Evolutionary conservation across 2,888 invertebrate species (phyloP), one percentile per base, ranked within the genome.

Genomic region (Callyntrura guangdongensis): DNA sequence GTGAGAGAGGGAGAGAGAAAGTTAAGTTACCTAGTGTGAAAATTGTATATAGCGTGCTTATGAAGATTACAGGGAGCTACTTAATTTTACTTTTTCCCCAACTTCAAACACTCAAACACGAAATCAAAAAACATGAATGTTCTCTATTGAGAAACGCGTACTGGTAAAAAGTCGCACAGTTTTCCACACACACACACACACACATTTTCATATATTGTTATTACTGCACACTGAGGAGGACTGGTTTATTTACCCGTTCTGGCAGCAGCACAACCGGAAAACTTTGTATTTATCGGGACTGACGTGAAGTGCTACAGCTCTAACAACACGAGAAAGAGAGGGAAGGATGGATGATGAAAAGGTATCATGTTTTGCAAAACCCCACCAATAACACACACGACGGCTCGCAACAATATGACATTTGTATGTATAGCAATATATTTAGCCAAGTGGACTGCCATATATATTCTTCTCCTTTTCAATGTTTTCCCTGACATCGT

Each of bases 1-100:
- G n/a, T n/a, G n/a, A 59, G 79, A 56, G 59, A 27, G 59, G n/a
- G 56, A 25, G 36, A 69, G 56, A 87, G 87, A 56, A 59, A 89
- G 85, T 61, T 64, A 67, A 86, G 82, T 77, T 91, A 87, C 91
- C 91, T 87, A 91, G 91, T 91, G 91, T 91, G 91, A 91, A 91
- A 91, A 91, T 91, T 86, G 91, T 91, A 77, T 86, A 90, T 91
- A 91, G 91, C 87, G 87, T 91, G 91, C 83, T 91, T 91, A 83
- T 87, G 86, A 91, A 91, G 91, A 91, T 91, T 91, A 91, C 82
- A 82, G 86, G 82, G 64, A 91, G 81, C 91, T 83, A 91, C 91
- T 91, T 87, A 91, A 72, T 91, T 87, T 86, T 67, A 90, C 61
- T 83, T 79, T 69, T 89, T 85, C 5, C n/a, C 82, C 72, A 67